Evolutionary conservation across 2,888 invertebrate species (phyloP).

Genomic region (Digitonthophagus gazella): DNA sequence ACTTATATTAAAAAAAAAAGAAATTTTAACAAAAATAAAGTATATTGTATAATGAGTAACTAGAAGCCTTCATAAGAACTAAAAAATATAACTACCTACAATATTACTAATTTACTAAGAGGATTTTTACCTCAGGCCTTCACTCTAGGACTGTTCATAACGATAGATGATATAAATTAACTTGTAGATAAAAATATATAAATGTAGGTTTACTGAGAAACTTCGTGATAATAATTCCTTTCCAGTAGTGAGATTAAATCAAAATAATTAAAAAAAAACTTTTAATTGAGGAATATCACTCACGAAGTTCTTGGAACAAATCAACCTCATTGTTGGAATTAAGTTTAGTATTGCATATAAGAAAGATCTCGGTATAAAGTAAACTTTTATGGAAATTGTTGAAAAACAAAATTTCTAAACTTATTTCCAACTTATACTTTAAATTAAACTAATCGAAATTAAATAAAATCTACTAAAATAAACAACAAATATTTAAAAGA

Average conservation of each 20-base stretch:
- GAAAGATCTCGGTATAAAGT: too few species aligned
- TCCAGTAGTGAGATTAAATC: background rate
- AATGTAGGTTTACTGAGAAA: slow-evolving; percentile 5
- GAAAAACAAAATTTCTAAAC: background rate
- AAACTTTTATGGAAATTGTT: background rate
- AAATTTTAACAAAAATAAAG: slow-evolving; percentile 16
- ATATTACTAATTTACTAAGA: slow-evolving; percentile 13
- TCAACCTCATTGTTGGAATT: too few species aligned
- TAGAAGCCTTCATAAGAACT: background rate
- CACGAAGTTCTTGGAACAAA: background rate
- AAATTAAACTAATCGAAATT: slow-evolving; percentile 5
- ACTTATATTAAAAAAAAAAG: slow-evolving; percentile 9
- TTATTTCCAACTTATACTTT: slow-evolving; percentile 10
- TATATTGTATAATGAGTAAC: slow-evolving; percentile 20
- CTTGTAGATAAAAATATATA: slow-evolving; percentile 20
- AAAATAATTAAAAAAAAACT: background rate
- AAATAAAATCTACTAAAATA: slow-evolving; percentile 1
- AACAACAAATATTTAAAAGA: slow-evolving; percentile 13
- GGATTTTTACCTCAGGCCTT: slow-evolving; percentile 32
- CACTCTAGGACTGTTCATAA: slow-evolving; percentile 31
- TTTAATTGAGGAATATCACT: background rate
- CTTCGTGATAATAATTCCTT: slow-evolving; percentile 3
- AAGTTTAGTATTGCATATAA: too few species aligned
- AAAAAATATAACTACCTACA: background rate
- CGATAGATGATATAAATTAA: background rate